Evolutionary conservation across 1,140 invertebrate genomes (phyloP).

Genomic region (Rhopalosiphum padi): DNA sequence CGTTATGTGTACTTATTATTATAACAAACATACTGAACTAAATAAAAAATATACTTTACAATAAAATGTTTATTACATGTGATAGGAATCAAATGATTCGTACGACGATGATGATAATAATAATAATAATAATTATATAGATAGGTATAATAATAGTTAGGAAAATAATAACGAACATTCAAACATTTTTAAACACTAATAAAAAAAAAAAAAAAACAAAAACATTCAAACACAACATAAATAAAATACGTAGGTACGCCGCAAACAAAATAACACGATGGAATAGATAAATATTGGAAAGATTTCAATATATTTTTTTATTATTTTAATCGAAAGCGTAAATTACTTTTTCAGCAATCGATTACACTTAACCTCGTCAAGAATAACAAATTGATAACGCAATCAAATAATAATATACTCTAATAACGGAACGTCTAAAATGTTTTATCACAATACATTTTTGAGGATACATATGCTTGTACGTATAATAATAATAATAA

Average conservation of each 20-base stretch:
- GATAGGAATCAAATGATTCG: neutral
- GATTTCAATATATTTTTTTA: neutral
- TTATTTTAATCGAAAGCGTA: too few relatives aligned
- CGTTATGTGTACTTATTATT: constrained; percentile 32
- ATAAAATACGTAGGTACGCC: neutral
- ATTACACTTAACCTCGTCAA: neutral
- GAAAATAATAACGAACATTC: neutral
- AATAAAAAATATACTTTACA: constrained; percentile 56
- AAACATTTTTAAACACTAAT: constrained; percentile 4
- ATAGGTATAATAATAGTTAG: neutral
- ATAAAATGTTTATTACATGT: constrained; percentile 21
- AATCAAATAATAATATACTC: neutral
- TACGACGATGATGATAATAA: neutral
- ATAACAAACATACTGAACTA: constrained; percentile 55
- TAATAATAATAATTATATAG: neutral
- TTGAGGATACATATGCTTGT: constrained; percentile 3
- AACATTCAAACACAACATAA: constrained; percentile 7
- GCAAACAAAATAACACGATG: neutral
- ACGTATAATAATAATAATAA: neutral
- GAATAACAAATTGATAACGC: neutral
- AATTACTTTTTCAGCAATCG: neutral
- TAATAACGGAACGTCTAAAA: constrained; percentile 26
- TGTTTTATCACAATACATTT: constrained; percentile 40
- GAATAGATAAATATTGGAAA: neutral
- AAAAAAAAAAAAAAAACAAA: neutral